Evolutionary conservation across 2,888 invertebrate genomes (phyloP), one percentile per base, ranked within the genome.

Genomic region (Trachelus tabidus): DNA sequence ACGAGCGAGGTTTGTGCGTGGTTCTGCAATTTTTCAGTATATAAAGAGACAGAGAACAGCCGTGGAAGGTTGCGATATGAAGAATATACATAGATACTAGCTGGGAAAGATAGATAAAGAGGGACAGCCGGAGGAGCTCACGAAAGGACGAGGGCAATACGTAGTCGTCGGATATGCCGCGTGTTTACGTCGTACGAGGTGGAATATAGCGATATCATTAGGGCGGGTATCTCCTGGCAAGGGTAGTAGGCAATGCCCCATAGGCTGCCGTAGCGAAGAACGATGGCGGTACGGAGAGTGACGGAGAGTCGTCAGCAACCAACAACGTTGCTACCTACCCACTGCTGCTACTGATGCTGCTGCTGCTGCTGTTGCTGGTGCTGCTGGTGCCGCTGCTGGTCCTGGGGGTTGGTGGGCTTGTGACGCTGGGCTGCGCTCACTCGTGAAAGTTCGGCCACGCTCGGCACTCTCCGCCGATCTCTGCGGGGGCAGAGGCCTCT

Each of bases 401-500:
- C 75, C 80, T 77, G 78, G 80, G 81, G 80, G 83, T 78, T 80
- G 83, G 83, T 77, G 82, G 80, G 68, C 37, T 69, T 69, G 31
- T 74, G 73, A 56, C 23, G 34, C 73, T 56, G 30, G 79, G 79
- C 73, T 81, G 84, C 85, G 82, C 83, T 76, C 77, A 76, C 83
- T 84, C 89, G 89, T 76, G 34, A 15, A 11, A 0, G 69, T 34
- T 87, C 91, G 91, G 78, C 12, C 34, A 4, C 1, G 73, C 78
- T 89, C 91, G 91, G 82, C 78, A 77, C 75, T 86, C 82, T 88
- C 88, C 90, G 91, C 83, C 85, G 90, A 91, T 89, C 91, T 90
- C 89, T 90, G 91, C 91, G 91, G 91, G 91, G 91, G 91, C 89
- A 90, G 86, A 88, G 89, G 87, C 89, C 87, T 87, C 87, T 79